These are phyloP conservation scores for Coelopa frigida DNA, from an alignment of 1,140 invertebrate species.

Conservation along the genomic window DNA sequence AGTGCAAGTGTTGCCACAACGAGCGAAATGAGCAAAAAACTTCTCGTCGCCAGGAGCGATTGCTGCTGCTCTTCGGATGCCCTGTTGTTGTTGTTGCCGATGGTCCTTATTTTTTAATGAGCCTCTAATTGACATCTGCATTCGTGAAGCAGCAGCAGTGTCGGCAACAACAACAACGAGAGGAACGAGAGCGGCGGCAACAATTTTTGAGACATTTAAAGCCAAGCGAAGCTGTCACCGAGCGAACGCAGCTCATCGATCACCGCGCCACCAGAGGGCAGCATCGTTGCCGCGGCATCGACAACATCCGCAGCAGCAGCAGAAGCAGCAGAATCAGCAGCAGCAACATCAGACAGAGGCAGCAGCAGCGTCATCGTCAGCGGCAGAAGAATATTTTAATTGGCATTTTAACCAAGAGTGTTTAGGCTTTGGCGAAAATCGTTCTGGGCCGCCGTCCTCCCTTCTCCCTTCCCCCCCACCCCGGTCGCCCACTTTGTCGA, in stretches of 20 bases:
- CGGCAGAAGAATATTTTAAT: slow-evolving; percentile 40
- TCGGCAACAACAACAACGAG: slow-evolving; percentile 4
- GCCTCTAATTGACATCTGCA: slow-evolving; percentile 46
- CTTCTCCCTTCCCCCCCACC: too few species aligned
- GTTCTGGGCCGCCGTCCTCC: slow-evolving; percentile 19
- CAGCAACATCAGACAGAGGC: slow-evolving; percentile 3
- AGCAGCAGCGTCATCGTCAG: slow-evolving; percentile 11
- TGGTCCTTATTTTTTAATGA: too few species aligned
- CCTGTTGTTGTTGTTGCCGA: slow-evolving; percentile 22
- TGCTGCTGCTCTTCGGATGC: slow-evolving; percentile 6
- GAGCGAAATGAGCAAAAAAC: not conserved
- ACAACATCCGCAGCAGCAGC: not conserved
- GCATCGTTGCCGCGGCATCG: too few species aligned
- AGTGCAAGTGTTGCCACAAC: slow-evolving; percentile 6
- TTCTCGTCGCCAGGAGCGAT: not conserved
- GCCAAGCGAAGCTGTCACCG: slow-evolving; percentile 1
- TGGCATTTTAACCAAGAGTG: slow-evolving; percentile 46
- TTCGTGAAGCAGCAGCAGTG: slow-evolving; percentile 14
- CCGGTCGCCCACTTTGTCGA: not conserved
- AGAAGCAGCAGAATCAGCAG: not conserved
- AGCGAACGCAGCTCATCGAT: slow-evolving; percentile 26
- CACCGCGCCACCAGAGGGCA: slow-evolving; percentile 13
- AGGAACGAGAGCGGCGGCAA: not conserved
- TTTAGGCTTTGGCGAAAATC: slow-evolving; percentile 46
- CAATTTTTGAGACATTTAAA: not conserved